Evolutionary conservation across 2,113 vertebrate genomes (phyloP).

Genomic region (Oreochromis niloticus): DNA sequence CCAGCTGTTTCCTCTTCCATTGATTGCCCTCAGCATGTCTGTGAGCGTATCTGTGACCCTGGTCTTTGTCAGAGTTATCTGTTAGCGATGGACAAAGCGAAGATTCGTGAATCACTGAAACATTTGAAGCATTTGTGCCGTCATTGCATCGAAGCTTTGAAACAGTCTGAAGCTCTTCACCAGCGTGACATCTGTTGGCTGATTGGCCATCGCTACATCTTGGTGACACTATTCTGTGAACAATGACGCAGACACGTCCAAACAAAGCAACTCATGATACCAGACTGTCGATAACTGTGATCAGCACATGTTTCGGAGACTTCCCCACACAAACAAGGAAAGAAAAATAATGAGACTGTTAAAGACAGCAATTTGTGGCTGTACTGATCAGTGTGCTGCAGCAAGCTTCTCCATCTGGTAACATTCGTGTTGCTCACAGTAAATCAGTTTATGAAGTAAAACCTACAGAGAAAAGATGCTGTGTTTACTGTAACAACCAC

Average conservation of each 20-base stretch:
- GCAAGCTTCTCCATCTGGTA: not conserved
- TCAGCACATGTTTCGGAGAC: not conserved
- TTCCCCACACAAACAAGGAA: accelerated
- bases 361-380: not conserved
- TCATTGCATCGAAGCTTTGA: accelerated
- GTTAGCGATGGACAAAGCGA: not conserved
- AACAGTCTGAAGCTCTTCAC: not conserved
- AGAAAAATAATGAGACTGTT: too few species aligned
- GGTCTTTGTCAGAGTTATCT: not conserved
- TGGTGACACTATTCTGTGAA: not conserved
- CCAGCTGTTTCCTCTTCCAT: not conserved
- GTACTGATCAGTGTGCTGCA: not conserved
- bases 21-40: accelerated
- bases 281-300: not conserved
- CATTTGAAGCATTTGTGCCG: not conserved
- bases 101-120: not conserved
- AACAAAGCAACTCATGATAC: not conserved
- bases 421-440: not conserved
- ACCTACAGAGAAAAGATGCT: not conserved
- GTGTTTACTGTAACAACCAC: not conserved
- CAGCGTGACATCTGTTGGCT: not conserved
- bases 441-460: not conserved
- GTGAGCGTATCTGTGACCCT: not conserved
- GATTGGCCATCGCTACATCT: not conserved
- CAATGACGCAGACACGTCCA: not conserved